These are phyloP conservation scores for Gymnoscopelus braueri DNA, from an alignment of 2,797 vertebrate species.

Conservation along the genomic window DNA sequence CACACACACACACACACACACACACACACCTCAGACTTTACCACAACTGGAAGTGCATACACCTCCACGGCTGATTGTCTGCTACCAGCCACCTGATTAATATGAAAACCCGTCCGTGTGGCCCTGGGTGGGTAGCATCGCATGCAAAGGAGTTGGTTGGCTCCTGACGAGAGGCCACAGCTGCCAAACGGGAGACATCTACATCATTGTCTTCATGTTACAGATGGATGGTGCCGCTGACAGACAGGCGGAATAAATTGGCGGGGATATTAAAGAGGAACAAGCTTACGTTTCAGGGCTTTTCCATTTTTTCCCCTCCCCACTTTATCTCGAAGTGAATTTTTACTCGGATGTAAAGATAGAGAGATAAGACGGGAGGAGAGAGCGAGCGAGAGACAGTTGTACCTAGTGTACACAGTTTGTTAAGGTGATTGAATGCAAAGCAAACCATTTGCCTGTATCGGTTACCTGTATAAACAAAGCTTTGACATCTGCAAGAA, in stretches of 20 bases:
- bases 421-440: slow-evolving; percentile 59
- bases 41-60: background rate
- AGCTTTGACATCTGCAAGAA: slow-evolving; percentile 29
- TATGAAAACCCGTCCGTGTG: slow-evolving; percentile 42
- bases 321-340: slow-evolving; percentile 56
- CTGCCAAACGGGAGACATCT: slow-evolving; percentile 68
- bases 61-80: slow-evolving; percentile 47
- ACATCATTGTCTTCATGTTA: slow-evolving; percentile 73
- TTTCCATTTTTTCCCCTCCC: slow-evolving; percentile 2
- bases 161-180: slow-evolving; percentile 72
- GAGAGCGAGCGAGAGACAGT: slow-evolving; percentile 7
- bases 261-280: slow-evolving; percentile 66
- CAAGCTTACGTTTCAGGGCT: slow-evolving; percentile 65
- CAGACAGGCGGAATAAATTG: slow-evolving; percentile 76
- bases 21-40: slow-evolving; percentile 19
- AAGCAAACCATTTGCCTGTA: slow-evolving; percentile 54
- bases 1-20: background rate
- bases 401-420: slow-evolving; percentile 41
- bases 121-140: slow-evolving; percentile 30
- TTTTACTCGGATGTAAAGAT: slow-evolving; percentile 64
- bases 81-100: slow-evolving; percentile 65
- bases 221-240: slow-evolving; percentile 76
- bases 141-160: slow-evolving; percentile 68
- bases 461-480: slow-evolving; percentile 39
- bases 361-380: slow-evolving; percentile 3